Conservation (phyloP, 2,113 vertebrate genomes). For the Cyanistes caeruleus region DNA sequence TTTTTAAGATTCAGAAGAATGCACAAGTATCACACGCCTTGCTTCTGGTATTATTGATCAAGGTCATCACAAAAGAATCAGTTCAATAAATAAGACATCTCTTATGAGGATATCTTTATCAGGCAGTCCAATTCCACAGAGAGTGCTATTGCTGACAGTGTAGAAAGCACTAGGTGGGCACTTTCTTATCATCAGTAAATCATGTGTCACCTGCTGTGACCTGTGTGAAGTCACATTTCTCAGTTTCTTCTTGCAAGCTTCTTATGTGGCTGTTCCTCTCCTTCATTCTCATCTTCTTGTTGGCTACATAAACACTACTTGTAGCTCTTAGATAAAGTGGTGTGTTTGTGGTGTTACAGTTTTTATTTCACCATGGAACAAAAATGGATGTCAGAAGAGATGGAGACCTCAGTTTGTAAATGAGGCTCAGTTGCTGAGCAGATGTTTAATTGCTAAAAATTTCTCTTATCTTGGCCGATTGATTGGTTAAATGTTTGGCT, state of each 20-base stretch:
- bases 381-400: background rate
- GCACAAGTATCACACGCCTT: background rate
- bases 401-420: background rate
- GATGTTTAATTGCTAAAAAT: background rate
- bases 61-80: constrained; percentile 27
- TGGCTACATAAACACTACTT: background rate
- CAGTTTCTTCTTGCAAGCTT: background rate
- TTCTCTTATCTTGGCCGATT: background rate
- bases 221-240: background rate
- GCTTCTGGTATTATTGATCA: constrained; percentile 15
- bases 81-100: constrained; percentile 22
- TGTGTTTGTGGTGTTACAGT: background rate
- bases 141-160: background rate
- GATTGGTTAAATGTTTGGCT: background rate
- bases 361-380: background rate
- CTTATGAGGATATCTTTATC: constrained; percentile 10
- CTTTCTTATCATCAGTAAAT: constrained; percentile 4
- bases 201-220: background rate
- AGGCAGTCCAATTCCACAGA: background rate
- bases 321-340: background rate
- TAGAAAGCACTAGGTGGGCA: background rate
- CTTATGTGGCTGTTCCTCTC: background rate
- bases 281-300: background rate
- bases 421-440: background rate
- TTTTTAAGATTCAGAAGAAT: constrained; percentile 15